These are phyloP conservation scores for Hedychridium roseum DNA, from an alignment of 2,888 invertebrate species.

Conservation along the genomic window DNA sequence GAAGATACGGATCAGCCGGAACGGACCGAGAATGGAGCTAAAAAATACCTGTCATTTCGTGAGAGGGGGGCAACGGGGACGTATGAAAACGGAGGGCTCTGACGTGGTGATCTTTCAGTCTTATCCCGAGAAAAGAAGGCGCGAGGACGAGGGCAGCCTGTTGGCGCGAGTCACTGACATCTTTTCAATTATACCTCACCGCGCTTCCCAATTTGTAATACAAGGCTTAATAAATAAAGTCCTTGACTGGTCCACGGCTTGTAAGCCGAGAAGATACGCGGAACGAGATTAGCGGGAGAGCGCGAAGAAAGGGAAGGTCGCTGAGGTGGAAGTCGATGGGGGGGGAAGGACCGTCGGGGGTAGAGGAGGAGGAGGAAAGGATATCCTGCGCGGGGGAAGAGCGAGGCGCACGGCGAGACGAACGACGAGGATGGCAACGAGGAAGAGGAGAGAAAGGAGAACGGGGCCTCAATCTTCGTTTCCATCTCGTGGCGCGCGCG, in stretches of 20 bases:
- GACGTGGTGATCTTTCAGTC: too few species aligned
- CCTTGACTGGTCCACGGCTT: constrained; percentile 27
- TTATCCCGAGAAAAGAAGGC: too few species aligned
- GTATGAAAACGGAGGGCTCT: too few species aligned
- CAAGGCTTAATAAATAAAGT: constrained; percentile 43
- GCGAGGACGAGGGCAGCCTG: too few species aligned
- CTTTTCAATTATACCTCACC: constrained; percentile 35
- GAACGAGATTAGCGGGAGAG: constrained; percentile 36
- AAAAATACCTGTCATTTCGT: too few species aligned
- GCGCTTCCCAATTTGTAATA: constrained; percentile 37
- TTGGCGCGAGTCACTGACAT: too few species aligned
- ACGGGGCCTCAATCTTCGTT: constrained; percentile 53
- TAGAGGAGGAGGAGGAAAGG: constrained; percentile 9
- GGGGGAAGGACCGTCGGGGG: background rate
- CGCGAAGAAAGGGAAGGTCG: constrained; percentile 6
- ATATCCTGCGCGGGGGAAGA: constrained; percentile 16
- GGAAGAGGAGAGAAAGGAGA: constrained; percentile 34
- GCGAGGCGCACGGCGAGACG: constrained; percentile 14
- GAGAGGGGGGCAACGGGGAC: too few species aligned
- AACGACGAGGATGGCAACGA: constrained; percentile 34
- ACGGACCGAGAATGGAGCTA: too few species aligned
- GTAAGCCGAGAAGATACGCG: constrained; percentile 38
- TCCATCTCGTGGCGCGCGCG: constrained; percentile 62
- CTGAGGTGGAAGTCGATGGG: constrained; percentile 5
- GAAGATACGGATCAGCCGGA: too few species aligned